These are phyloP conservation scores for Ibidorhyncha struthersii DNA, from an alignment of 2,113 vertebrate species.

Conservation along the genomic window DNA sequence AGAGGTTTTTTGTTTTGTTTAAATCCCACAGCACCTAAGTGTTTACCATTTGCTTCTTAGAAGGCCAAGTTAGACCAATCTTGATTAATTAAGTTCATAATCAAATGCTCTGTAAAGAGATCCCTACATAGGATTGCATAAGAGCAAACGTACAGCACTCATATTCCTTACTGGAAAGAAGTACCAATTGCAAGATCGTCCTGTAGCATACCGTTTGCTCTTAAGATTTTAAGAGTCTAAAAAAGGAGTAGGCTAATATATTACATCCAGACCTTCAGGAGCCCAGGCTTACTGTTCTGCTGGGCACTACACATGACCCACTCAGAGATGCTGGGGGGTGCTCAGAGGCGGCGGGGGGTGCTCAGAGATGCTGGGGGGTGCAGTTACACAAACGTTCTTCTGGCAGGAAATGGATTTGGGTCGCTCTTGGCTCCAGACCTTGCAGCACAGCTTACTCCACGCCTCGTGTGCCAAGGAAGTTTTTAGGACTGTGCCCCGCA, in stretches of 20 bases:
- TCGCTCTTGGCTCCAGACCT: background rate
- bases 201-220: background rate
- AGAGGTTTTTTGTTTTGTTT: background rate
- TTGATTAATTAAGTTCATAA: background rate
- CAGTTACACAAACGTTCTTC: background rate
- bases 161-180: background rate
- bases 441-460: background rate
- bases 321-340: no score
- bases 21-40: background rate
- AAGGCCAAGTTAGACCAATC: background rate
- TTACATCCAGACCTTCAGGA: background rate
- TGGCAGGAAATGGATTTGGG: background rate
- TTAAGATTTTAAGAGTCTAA: background rate
- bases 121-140: background rate
- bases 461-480: background rate
- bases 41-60: background rate
- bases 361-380: background rate
- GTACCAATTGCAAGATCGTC: background rate
- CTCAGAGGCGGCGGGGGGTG: background rate
- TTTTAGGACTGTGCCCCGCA: background rate
- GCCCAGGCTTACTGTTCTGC: background rate
- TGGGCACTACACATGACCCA: accelerated
- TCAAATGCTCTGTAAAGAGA: background rate
- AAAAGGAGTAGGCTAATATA: background rate
- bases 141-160: background rate